Percentiles rank a stretch among this genome's conserved stretches.
phyloP scores from a whole-genome alignment of 2,113 vertebrate genomes.

The Oncorhynchus clarkii region DNA sequence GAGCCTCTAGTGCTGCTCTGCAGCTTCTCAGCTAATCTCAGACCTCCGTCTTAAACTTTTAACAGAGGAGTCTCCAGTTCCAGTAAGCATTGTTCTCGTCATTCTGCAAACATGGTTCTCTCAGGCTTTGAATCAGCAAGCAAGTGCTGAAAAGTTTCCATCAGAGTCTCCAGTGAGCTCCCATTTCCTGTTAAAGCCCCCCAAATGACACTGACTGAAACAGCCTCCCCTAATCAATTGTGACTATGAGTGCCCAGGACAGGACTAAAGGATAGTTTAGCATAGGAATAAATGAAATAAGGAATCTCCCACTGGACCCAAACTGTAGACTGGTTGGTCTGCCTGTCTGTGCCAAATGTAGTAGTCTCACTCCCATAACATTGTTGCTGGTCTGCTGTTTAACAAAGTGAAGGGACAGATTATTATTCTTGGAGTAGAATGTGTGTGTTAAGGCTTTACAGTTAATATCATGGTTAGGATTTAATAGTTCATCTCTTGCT shows the following conservation, averaged over 20 bases:
- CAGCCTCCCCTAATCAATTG: conserved; percentile 59
- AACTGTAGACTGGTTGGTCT: conserved; percentile 41
- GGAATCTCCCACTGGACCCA: conserved; percentile 46
- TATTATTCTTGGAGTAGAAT: background rate
- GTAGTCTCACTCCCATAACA: conserved; percentile 13
- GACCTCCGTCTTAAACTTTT: conserved; percentile 11
- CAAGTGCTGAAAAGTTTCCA: conserved; percentile 47
- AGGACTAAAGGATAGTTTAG: conserved; percentile 23
- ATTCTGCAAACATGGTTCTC: conserved; percentile 7
- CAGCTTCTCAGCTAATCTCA: background rate
- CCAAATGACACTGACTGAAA: conserved; percentile 38
- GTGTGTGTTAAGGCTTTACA: background rate
- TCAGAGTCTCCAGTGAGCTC: conserved; percentile 35
- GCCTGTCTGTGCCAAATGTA: conserved; percentile 28
- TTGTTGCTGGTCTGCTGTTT: background rate
- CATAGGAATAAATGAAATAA: conserved; percentile 18
- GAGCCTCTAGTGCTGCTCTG: background rate
- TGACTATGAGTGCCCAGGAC: conserved; percentile 25
- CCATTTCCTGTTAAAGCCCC: conserved; percentile 57
- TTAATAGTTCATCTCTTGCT: background rate
- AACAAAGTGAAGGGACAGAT: background rate
- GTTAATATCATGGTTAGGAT: background rate
- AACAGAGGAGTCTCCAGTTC: conserved; percentile 25
- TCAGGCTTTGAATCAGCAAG: conserved; percentile 28
- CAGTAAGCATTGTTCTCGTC: conserved; percentile 23